A percentile compares a stretch with the other conserved stretches of the same genome.
These are phyloP conservation scores for Stenodera caucasica DNA, from an alignment of 2,888 invertebrate species.

Conservation along the genomic window DNA sequence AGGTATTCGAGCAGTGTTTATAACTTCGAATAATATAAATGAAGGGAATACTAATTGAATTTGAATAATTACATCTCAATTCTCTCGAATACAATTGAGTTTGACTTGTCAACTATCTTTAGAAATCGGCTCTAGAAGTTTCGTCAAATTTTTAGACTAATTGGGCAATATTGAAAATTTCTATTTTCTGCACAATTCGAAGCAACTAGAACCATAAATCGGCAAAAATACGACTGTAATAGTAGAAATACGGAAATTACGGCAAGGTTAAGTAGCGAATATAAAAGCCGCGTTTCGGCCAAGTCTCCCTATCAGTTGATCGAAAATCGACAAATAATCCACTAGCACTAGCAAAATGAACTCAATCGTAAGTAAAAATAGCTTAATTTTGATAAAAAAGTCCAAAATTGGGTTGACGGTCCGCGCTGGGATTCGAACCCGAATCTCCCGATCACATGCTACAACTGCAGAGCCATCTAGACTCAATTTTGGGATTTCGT, in stretches of 20 bases:
- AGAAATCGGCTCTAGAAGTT: too few relatives aligned
- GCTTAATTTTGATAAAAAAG: too few relatives aligned
- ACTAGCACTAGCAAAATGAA: conserved; percentile 26
- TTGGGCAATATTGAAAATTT: too few relatives aligned
- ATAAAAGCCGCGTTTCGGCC: conserved; percentile 8
- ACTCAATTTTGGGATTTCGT: too few relatives aligned
- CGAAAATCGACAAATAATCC: not conserved
- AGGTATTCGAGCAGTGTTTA: conserved; percentile 22
- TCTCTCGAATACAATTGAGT: not conserved
- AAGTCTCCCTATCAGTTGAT: not conserved
- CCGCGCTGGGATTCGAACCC: too few relatives aligned
- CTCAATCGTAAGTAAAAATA: conserved; percentile 32
- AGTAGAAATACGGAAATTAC: not conserved
- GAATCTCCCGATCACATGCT: too few relatives aligned
- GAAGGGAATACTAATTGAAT: conserved; percentile 22
- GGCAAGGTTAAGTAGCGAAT: conserved; percentile 1
- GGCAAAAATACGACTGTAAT: too few relatives aligned
- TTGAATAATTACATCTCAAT: conserved; percentile 21
- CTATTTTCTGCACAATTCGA: too few relatives aligned
- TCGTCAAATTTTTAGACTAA: too few relatives aligned
- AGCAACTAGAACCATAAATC: too few relatives aligned
- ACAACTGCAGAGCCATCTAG: too few relatives aligned
- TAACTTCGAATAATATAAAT: conserved; percentile 25
- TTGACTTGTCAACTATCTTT: not conserved
- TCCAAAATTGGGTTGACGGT: too few relatives aligned